phyloP scores from a whole-genome alignment of 2,797 vertebrate species.

The Brachyalestes nurse region DNA sequence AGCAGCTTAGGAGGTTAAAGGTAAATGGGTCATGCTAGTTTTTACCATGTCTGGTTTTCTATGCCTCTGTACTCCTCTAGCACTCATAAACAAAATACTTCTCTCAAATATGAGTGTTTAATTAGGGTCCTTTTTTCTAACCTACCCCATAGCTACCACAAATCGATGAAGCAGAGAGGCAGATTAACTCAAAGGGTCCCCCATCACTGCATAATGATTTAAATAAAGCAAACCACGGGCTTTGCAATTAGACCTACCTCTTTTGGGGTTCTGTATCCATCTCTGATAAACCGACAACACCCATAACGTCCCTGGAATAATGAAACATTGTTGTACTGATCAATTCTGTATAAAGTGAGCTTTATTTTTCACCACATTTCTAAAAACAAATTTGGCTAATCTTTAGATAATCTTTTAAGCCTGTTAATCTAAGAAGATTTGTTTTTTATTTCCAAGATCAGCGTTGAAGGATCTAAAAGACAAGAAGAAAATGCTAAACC shows the following conservation, averaged over 20 bases:
- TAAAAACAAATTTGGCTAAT: too few relatives aligned
- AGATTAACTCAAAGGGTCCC: neutral
- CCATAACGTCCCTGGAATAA: conserved; percentile 90
- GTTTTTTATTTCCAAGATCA: too few relatives aligned
- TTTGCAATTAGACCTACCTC: conserved; percentile 78
- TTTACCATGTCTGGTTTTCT: neutral
- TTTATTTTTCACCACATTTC: neutral
- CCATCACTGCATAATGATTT: neutral
- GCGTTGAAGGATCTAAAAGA: neutral
- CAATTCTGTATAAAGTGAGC: neutral
- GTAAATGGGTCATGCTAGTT: neutral
- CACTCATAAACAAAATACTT: neutral
- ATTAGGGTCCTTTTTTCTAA: neutral
- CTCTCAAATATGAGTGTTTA: neutral
- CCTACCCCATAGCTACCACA: neutral
- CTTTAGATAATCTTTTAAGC: neutral
- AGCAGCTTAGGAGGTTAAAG: neutral
- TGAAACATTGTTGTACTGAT: neutral
- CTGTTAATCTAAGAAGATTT: too few relatives aligned
- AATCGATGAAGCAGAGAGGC: too few relatives aligned
- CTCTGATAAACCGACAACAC: conserved; percentile 96
- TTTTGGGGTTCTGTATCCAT: conserved; percentile 95
- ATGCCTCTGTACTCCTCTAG: neutral
- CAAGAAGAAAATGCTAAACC: neutral
- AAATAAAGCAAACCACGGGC: neutral